A percentile compares a stretch with the other conserved stretches of the same genome.
phyloP scores from a whole-genome alignment of 2,113 vertebrate species.

The Aepyceros melampus region DNA sequence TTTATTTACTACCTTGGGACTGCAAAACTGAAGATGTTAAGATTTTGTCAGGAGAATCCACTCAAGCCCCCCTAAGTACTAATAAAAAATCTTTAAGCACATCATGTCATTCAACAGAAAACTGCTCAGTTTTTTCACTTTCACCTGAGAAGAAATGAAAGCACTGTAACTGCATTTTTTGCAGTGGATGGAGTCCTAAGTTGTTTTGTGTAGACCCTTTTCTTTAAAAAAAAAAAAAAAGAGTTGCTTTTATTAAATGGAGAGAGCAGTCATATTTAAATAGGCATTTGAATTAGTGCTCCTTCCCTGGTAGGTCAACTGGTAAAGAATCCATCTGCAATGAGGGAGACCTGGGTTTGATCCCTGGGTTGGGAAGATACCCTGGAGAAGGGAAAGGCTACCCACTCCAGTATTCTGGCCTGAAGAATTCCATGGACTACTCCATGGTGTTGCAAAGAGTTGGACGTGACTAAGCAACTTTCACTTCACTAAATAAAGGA shows the following conservation, averaged over 20 bases:
- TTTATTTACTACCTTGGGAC: conserved; percentile 3
- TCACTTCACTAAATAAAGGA: not conserved
- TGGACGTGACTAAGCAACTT: not conserved
- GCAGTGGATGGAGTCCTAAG: not conserved
- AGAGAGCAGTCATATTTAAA: not conserved
- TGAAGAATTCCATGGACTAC: not conserved
- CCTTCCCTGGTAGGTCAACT: not conserved
- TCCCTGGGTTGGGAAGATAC: not conserved
- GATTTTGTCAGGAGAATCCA: conserved; percentile 23
- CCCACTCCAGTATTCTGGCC: not conserved
- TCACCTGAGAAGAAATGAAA: conserved; percentile 26
- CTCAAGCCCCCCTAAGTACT: not conserved
- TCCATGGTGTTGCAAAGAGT: not conserved
- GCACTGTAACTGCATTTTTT: not conserved
- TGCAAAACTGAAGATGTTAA: conserved; percentile 19
- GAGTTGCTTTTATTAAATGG: not conserved
- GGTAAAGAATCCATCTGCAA: not conserved
- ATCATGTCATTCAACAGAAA: conserved; percentile 40
- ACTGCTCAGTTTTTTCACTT: conserved; percentile 5
- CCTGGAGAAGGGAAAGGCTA: not conserved
- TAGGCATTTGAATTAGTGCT: not conserved
- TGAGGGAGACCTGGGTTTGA: not conserved
- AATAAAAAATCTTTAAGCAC: not conserved
- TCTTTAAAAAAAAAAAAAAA: not conserved
- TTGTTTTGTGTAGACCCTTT: conserved; percentile 12